Percentiles rank a stretch among this genome's conserved stretches.
Evolutionary conservation across 2,113 vertebrate genomes (phyloP).

Genomic region (Oceanites oceanicus): DNA sequence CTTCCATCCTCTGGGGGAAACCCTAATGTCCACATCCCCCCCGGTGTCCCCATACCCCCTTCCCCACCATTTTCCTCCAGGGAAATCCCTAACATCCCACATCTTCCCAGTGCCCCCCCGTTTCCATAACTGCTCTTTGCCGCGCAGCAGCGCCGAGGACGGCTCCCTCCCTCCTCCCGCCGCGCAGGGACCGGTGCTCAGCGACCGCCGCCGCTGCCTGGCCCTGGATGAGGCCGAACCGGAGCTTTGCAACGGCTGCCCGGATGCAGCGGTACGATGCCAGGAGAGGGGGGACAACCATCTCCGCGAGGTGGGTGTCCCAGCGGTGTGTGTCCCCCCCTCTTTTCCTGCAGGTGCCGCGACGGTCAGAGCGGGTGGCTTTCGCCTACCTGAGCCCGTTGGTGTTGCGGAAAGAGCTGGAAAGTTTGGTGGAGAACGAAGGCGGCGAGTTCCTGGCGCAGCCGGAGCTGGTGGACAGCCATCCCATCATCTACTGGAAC

Average conservation of each 20-base stretch:
- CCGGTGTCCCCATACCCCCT: too few species aligned
- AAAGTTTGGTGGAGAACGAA: conserved; percentile 92
- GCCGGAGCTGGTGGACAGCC: conserved; percentile 83
- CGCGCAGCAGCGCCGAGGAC: rapidly evolving
- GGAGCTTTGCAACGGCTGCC: conserved; percentile 19
- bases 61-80: neutral
- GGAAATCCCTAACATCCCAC: rapidly evolving
- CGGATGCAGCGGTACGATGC: neutral
- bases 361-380: conserved; percentile 67
- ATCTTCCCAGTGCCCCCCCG: neutral
- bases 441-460: conserved; percentile 85
- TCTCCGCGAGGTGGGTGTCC: neutral
- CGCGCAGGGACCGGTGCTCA: conserved; percentile 71
- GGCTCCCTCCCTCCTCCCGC: conserved; percentile 13
- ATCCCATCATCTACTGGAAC: conserved; percentile 97
- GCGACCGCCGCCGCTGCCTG: conserved; percentile 79
- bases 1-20: neutral
- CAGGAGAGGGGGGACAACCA: neutral
- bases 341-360: neutral
- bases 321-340: too few species aligned
- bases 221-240: conserved; percentile 78
- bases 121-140: neutral
- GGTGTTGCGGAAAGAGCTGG: conserved; percentile 91
- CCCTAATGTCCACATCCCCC: neutral
- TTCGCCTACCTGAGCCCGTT: conserved; percentile 92